phyloP scores from a whole-genome alignment of 2,888 invertebrate genomes.

The Nephrotoma appendiculata region DNA sequence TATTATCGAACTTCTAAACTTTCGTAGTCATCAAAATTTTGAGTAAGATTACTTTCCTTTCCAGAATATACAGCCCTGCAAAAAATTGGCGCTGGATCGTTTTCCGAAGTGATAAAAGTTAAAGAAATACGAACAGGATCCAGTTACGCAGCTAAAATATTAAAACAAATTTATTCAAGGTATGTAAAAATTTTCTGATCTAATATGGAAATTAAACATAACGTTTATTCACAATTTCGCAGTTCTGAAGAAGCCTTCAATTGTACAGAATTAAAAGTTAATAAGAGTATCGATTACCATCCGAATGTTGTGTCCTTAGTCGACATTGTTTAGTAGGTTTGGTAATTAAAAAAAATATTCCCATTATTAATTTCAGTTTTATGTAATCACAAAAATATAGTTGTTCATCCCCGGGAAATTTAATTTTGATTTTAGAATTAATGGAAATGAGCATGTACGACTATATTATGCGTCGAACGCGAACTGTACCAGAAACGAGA shows the following conservation, averaged over 20 bases:
- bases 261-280: constrained; percentile 44
- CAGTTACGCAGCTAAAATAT: constrained; percentile 45
- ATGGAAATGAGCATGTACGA: constrained; percentile 59
- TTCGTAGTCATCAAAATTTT: background rate
- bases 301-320: constrained; percentile 45
- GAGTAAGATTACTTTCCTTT: background rate
- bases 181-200: constrained; percentile 19
- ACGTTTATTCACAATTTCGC: constrained; percentile 12
- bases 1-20: background rate
- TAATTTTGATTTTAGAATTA: constrained; percentile 47
- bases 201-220: background rate
- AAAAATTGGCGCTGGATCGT: constrained; percentile 55
- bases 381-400: constrained; percentile 22
- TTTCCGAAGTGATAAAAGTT: constrained; percentile 53
- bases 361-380: background rate
- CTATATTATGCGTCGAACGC: constrained; percentile 38
- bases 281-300: constrained; percentile 42
- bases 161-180: constrained; percentile 45
- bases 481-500: constrained; percentile 36
- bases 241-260: constrained; percentile 34
- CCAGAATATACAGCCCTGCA: constrained; percentile 45
- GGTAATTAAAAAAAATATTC: background rate
- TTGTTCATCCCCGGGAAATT: constrained; percentile 40
- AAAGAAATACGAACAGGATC: constrained; percentile 39
- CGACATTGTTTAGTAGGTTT: constrained; percentile 43